Percentiles rank a stretch among this genome's conserved stretches.
phyloP scores from a whole-genome alignment of 2,888 invertebrate species.

The Aspidiotus rigidus region DNA sequence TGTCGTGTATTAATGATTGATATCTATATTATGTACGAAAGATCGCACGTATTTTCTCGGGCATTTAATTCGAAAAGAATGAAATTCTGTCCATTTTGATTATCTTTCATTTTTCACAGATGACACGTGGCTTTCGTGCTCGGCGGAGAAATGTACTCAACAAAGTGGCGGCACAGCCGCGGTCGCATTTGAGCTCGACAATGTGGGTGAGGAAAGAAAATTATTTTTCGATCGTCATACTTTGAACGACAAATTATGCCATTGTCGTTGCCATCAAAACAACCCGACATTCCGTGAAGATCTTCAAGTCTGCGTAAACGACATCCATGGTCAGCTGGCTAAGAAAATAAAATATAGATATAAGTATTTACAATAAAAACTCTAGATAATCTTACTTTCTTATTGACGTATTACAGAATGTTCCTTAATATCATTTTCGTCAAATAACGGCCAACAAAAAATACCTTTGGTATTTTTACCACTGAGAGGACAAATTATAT shows the following conservation, averaged over 20 bases:
- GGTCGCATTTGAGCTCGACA: slow-evolving; percentile 20
- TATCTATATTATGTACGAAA: no score
- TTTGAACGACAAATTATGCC: slow-evolving; percentile 46
- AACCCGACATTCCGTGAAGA: slow-evolving; percentile 76
- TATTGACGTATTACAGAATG: slow-evolving; percentile 54
- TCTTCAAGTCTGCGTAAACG: slow-evolving; percentile 71
- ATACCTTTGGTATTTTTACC: slow-evolving; percentile 81
- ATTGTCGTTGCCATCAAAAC: slow-evolving; percentile 67
- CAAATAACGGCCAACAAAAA: slow-evolving; percentile 59
- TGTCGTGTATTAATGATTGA: no score
- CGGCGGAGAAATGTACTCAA: slow-evolving; percentile 22
- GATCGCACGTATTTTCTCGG: no score
- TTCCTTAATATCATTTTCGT: slow-evolving; percentile 67
- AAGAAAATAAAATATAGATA: background rate
- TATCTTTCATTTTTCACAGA: background rate
- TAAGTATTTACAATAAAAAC: background rate
- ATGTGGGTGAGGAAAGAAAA: slow-evolving; percentile 15
- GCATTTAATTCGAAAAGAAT: no score
- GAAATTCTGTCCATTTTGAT: no score
- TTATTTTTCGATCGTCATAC: slow-evolving; percentile 21
- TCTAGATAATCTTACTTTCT: background rate
- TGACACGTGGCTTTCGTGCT: slow-evolving; percentile 27
- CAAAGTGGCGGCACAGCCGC: slow-evolving; percentile 27
- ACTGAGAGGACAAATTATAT: slow-evolving; percentile 74
- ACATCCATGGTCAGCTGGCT: slow-evolving; percentile 64